phyloP scores from a whole-genome alignment of 2,113 vertebrate species.

The Gymnobelideus leadbeateri region DNA sequence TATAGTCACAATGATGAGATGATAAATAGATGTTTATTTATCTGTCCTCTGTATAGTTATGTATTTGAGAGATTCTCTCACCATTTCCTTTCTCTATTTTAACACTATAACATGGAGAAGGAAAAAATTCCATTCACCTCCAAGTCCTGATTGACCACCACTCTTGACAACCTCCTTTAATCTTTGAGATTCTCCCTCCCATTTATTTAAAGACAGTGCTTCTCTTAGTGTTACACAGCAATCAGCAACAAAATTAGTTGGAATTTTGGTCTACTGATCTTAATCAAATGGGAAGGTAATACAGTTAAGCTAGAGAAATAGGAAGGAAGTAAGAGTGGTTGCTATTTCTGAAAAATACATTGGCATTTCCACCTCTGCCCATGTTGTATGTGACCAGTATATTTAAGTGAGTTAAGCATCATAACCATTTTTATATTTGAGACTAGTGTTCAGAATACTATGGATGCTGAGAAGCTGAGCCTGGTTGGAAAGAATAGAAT shows the following conservation, averaged over 20 bases:
- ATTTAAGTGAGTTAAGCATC: neutral
- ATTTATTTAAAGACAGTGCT: constrained; percentile 39
- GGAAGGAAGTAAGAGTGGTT: neutral
- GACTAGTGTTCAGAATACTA: neutral
- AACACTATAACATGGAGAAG: neutral
- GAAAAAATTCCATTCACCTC: neutral
- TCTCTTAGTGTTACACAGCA: constrained; percentile 25
- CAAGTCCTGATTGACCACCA: neutral
- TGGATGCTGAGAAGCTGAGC: neutral
- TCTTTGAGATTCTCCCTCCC: constrained; percentile 41
- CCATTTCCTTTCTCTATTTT: neutral
- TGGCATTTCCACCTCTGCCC: neutral
- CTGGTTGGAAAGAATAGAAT: neutral
- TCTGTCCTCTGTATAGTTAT: neutral
- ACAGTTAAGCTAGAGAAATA: neutral
- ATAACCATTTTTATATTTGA: neutral
- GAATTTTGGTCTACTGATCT: neutral
- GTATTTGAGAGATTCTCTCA: neutral
- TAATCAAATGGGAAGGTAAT: neutral
- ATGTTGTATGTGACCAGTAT: neutral
- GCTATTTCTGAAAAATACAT: neutral
- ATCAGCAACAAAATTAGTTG: neutral
- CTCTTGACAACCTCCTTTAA: neutral
- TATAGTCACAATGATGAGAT: neutral
- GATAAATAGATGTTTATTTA: neutral